Base-by-base conservation (phyloP, 2,888 invertebrate species). In the Synanthedon tipuliformis region DNA sequence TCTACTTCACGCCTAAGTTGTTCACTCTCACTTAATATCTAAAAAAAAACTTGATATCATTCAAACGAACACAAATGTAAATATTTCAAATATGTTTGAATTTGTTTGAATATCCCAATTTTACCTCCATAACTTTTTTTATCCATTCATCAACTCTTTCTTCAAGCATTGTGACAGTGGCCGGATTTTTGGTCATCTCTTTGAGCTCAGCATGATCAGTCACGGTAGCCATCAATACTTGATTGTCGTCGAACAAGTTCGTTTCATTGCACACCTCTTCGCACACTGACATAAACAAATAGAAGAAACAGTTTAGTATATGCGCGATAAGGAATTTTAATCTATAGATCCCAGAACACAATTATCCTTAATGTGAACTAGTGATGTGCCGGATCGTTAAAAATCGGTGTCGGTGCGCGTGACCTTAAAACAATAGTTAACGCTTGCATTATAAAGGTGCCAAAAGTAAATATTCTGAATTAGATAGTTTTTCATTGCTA, bases 1-100 rank as follows among this genome's bases (percentile, higher is more conserved):
- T 98, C 97, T 56, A 95, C 95, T 74, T 98, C 98, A 48, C 95
- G 91, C 53, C 97, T 89, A 57, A 98, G 89, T 72, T 97, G 96
- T 69, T 96, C 96, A 68, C 96, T 96, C 73, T 97, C 97, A 55
- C 95, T 94, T 52, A 97, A 88, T 55, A 95, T 92, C 89, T 51
- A 51, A 12, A 11, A 45, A 15, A 15, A 45, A 45, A 13, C 45
- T 13, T n/a, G 15, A 4, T 45, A 15, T 12, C n/a, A 45, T 13
- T 45, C n/a, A n/a, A 13, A 13, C 41, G 13, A 41, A 12, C n/a
- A 13, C 45, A 45, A 13, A 3, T 15, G 7, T 45, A 7, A 34
- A 34, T 1, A 34, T 1, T 34, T 10, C 8, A 34, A 34, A 34
- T 8, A 8, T 34, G 3, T 12, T 12, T 3, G 5, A n/a, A 45